These are phyloP conservation scores for Machimus rusticus DNA, from an alignment of 2,888 invertebrate species.

Conservation along the genomic window DNA sequence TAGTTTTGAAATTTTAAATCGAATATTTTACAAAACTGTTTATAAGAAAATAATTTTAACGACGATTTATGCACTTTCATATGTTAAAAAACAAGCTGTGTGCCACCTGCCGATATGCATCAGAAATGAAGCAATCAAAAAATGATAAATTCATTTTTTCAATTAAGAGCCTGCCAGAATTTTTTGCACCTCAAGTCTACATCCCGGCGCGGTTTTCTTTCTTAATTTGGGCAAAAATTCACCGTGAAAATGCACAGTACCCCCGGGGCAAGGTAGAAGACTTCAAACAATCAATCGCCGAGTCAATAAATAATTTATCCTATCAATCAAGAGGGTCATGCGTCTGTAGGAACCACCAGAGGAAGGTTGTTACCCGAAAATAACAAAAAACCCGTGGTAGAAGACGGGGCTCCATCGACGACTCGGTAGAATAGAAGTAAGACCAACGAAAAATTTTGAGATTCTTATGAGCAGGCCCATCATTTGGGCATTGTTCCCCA, in stretches of 20 bases:
- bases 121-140: conserved; percentile 36
- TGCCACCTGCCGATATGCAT: not conserved
- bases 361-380: conserved; percentile 3
- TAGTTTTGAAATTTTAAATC: too few species aligned
- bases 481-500: conserved; percentile 34
- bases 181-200: not conserved
- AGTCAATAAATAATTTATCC: conserved; percentile 47
- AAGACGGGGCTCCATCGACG: not conserved
- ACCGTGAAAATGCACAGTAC: conserved; percentile 43
- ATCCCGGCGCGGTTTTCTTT: conserved; percentile 15
- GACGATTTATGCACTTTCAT: not conserved
- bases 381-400: not conserved
- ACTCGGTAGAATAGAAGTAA: too few species aligned
- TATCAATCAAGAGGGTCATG: conserved; percentile 45
- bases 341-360: conserved; percentile 21
- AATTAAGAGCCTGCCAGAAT: conserved; percentile 41
- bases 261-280: conserved; percentile 5
- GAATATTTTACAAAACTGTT: too few species aligned
- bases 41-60: not conserved
- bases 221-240: conserved; percentile 44
- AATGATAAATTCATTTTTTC: conserved; percentile 45
- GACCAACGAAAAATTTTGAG: not conserved
- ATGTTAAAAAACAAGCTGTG: not conserved
- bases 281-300: conserved; percentile 34
- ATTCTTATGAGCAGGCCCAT: conserved; percentile 1